phyloP scores from a whole-genome alignment of 2,888 invertebrate species.

The Acleris holmiana region DNA sequence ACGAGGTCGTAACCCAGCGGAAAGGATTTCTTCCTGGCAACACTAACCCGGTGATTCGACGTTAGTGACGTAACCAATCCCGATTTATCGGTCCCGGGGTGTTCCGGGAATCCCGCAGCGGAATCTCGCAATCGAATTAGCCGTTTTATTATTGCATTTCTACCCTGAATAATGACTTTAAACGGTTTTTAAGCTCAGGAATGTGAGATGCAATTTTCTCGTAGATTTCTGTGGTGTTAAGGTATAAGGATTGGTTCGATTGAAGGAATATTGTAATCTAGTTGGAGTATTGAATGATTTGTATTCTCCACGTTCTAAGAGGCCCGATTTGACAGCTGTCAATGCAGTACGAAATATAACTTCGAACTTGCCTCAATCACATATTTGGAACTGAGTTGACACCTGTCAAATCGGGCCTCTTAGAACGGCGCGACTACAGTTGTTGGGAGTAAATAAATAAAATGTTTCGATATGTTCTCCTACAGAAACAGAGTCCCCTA shows the following conservation, averaged over 20 bases:
- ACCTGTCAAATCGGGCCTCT: too few relatives aligned
- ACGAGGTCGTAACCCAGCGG: constrained; percentile 21
- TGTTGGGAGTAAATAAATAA: too few relatives aligned
- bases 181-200: constrained; percentile 28
- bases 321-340: too few relatives aligned
- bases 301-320: too few relatives aligned
- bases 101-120: constrained; percentile 22
- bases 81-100: constrained; percentile 31
- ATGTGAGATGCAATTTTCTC: constrained; percentile 24
- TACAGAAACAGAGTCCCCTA: too few relatives aligned
- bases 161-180: constrained; percentile 34
- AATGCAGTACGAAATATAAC: too few relatives aligned
- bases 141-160: constrained; percentile 37
- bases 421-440: too few relatives aligned
- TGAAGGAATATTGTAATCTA: too few relatives aligned
- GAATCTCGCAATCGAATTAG: constrained; percentile 31
- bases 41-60: constrained; percentile 26
- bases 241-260: background rate
- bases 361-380: too few relatives aligned
- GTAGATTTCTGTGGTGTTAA: background rate
- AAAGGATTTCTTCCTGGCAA: constrained; percentile 24
- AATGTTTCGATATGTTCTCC: too few relatives aligned
- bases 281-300: too few relatives aligned
- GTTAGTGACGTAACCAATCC: constrained; percentile 24
- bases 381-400: too few relatives aligned